Base-by-base conservation (phyloP, 92 coral and sea anemone genomes). In the Porites evermanni region DNA sequence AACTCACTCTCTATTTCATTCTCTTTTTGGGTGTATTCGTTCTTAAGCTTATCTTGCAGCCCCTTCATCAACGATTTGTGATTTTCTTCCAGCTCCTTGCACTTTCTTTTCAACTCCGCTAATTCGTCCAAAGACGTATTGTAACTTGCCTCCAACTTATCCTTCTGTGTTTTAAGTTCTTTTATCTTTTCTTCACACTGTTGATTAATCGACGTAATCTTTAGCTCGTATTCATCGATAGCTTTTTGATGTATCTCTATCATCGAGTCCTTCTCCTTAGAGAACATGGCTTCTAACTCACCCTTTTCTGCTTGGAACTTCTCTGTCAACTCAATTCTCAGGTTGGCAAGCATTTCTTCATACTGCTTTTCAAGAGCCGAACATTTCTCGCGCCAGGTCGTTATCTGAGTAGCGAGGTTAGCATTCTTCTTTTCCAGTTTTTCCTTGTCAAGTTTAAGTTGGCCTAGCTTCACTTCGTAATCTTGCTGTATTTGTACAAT, bases 311-410 rank as follows among this genome's bases (percentile, higher is more conserved):
- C 23, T 61, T 91, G 91, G 32, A 47, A 84, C 50, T 80, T 81
- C 63, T 95, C 93, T 67, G 87, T 86, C 87, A 93, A 69, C 53
- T 91, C 93, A 38, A 78, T 76, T 60, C 82, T 81, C 47, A 90
- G 73, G 18, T 75, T 89, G 21, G 90, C 84, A 12, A 95, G 78
- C 84, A 72, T 70, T 78, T 78, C 83, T 58, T 90, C 93, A 38
- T 86, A 88, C 53, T 78, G 88, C 44, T 88, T 66, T 64, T 87
- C 91, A 69, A 91, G 88, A 12, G 89, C 71, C 13, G 84, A 54
- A 51, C 61, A 72, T 87, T 91, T 91, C 50, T 79, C 82, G 16
- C 80, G 80, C 79, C 87, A 82, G 14, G 53, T 64, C 2, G 80
- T 69, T 83, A 91, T 14, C 67, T 91, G 88, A 38, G 89, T 78